Conservation (phyloP, 2,113 vertebrate species). For the Cephalophus harveyi region DNA sequence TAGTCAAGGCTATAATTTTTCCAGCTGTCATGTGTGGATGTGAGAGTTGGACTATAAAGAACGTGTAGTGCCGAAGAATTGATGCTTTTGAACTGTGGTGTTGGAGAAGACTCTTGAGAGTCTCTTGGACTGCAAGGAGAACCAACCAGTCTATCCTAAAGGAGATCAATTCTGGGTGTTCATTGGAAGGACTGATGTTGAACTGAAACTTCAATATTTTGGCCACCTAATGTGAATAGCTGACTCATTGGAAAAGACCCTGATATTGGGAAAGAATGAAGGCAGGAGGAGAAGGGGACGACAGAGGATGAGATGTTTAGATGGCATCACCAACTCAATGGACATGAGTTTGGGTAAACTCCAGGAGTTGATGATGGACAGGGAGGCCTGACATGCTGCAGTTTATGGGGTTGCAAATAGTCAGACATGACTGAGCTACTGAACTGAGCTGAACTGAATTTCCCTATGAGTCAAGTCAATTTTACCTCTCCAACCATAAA, state of each 20-base stretch:
- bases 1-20: background rate
- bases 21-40: background rate
- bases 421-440: background rate
- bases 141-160: background rate
- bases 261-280: background rate
- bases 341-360: background rate
- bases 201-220: background rate
- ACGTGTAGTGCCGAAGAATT: fast-evolving
- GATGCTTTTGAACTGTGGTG: no score
- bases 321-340: background rate
- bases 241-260: background rate
- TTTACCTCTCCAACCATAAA: background rate
- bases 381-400: fast-evolving
- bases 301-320: background rate
- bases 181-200: background rate
- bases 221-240: background rate
- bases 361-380: background rate
- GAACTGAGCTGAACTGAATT: background rate
- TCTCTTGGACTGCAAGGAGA: background rate
- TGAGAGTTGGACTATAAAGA: background rate
- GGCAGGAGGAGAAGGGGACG: background rate
- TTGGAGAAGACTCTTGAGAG: background rate
- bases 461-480: background rate
- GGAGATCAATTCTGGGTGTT: background rate
- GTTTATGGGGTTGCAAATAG: background rate